These are phyloP conservation scores for Haemorhous mexicanus DNA, from an alignment of 2,113 vertebrate species.

Conservation along the genomic window DNA sequence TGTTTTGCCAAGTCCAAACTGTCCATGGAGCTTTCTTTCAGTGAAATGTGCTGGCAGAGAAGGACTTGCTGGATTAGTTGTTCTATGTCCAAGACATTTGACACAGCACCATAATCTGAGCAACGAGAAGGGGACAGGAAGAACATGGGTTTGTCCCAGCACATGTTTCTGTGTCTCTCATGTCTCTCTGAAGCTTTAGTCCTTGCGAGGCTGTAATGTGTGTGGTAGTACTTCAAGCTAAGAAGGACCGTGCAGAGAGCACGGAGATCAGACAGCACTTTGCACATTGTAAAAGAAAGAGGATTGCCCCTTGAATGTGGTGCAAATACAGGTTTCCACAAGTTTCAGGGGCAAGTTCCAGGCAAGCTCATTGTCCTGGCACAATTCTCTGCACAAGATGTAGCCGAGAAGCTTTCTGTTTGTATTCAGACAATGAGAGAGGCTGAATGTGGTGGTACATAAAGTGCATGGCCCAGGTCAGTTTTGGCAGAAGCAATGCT, in stretches of 20 bases:
- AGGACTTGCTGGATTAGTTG: neutral
- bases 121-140: neutral
- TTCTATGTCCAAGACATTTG: neutral
- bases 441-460: neutral
- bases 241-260: too few species aligned
- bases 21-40: neutral
- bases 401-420: neutral
- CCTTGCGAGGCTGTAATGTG: neutral
- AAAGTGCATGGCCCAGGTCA: neutral
- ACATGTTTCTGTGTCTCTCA: too few species aligned
- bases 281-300: neutral
- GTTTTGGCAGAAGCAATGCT: too few species aligned
- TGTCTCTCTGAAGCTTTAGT: neutral
- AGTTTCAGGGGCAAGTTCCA: neutral
- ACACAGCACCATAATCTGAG: neutral
- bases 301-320: neutral
- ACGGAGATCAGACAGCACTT: too few species aligned
- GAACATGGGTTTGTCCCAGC: neutral
- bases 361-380: neutral
- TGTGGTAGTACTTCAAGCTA: too few species aligned
- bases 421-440: neutral
- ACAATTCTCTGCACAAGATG: neutral
- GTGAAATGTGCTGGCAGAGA: neutral
- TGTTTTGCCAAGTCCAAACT: neutral
- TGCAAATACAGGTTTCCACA: neutral